A percentile compares a stretch with the other conserved stretches of the same genome.
Conservation (phyloP, 2,113 vertebrate genomes). For the Chunga burmeisteri region DNA sequence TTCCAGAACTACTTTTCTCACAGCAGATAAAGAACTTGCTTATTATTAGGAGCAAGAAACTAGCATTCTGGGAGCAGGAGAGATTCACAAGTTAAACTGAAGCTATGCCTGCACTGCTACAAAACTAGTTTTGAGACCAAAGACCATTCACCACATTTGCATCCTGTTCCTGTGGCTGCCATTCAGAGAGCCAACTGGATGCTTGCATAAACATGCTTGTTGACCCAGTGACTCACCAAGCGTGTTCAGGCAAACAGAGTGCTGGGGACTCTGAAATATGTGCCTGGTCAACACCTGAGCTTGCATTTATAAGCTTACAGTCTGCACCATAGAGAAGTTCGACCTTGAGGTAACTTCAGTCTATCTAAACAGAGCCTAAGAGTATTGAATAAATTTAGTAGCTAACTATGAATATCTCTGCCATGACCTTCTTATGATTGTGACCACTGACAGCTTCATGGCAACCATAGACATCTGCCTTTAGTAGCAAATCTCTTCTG, state of each 20-base stretch:
- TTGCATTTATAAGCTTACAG: constrained; percentile 15
- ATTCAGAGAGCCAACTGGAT: neutral
- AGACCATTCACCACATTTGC: neutral
- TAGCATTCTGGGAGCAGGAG: neutral
- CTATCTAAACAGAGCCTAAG: neutral
- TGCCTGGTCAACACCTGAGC: neutral
- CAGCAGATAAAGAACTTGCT: neutral
- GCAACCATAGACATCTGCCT: neutral
- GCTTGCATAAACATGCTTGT: neutral
- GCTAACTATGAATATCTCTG: neutral
- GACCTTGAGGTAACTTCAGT: constrained; percentile 12
- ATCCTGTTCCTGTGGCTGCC: neutral
- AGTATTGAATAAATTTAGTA: constrained; percentile 5
- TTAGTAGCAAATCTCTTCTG: neutral
- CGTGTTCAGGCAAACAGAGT: neutral
- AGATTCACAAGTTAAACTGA: neutral
- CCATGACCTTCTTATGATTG: neutral
- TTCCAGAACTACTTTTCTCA: neutral
- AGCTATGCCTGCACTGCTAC: neutral
- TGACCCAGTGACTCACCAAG: neutral
- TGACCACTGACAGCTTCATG: neutral
- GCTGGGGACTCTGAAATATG: neutral
- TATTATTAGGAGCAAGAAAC: neutral
- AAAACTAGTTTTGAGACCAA: neutral
- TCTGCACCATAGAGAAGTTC: neutral